A percentile compares a stretch with the other conserved stretches of the same genome.
phyloP scores from a whole-genome alignment of 2,797 vertebrate genomes.

The Agapornis canus region DNA sequence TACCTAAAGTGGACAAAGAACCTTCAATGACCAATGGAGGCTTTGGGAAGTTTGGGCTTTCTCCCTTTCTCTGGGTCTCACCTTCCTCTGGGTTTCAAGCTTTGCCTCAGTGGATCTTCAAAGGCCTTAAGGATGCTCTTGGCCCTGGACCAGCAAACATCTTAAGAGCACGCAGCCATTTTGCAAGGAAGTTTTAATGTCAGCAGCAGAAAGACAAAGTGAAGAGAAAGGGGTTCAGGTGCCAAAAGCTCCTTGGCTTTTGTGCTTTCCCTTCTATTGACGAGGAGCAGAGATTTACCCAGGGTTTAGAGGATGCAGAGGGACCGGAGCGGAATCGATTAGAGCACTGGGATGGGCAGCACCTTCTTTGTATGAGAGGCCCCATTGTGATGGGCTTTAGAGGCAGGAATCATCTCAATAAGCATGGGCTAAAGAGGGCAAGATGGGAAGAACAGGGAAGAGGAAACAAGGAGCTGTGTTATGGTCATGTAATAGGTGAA shows the following conservation, averaged over 20 bases:
- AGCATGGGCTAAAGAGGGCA: background rate
- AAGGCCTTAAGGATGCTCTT: constrained; percentile 29
- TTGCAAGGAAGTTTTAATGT: constrained; percentile 23
- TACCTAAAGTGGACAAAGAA: background rate
- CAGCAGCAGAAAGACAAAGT: background rate
- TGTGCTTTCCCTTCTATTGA: background rate
- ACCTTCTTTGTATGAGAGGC: rapidly evolving
- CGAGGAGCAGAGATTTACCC: background rate
- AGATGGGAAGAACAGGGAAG: background rate
- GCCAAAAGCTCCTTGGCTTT: background rate
- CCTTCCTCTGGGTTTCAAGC: background rate
- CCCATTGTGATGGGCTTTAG: rapidly evolving
- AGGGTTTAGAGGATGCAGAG: rapidly evolving
- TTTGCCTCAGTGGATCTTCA: constrained; percentile 28
- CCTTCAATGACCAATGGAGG: rapidly evolving
- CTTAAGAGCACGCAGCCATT: constrained; percentile 41
- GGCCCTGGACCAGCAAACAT: background rate
- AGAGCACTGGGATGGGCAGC: background rate
- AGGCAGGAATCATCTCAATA: background rate
- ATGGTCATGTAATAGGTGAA: background rate
- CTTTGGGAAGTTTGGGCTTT: background rate
- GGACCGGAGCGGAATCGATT: rapidly evolving
- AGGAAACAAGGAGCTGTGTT: background rate
- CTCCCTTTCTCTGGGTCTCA: background rate
- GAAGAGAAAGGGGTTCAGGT: background rate